Evolutionary conservation across 2,797 vertebrate genomes (phyloP).

Genomic region (Diglossa cyanea): DNA sequence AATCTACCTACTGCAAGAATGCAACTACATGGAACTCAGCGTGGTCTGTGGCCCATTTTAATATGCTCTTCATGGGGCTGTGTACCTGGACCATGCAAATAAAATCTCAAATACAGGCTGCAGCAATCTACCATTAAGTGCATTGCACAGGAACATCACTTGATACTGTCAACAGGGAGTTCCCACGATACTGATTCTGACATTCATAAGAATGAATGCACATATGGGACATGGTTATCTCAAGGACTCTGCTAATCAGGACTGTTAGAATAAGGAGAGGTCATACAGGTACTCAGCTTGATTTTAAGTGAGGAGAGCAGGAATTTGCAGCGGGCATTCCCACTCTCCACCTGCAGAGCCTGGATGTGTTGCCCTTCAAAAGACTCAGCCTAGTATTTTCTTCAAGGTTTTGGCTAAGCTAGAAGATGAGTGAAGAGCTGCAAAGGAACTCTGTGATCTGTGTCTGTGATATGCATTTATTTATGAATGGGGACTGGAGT

Average conservation of each 20-base stretch:
- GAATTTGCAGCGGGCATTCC: background rate
- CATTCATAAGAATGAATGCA: background rate
- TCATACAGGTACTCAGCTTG: background rate
- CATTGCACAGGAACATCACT: background rate
- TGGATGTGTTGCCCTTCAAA: background rate
- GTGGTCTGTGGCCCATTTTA: background rate
- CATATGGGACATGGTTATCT: background rate
- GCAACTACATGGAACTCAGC: background rate
- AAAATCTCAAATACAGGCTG: background rate
- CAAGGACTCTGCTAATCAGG: background rate
- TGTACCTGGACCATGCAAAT: background rate
- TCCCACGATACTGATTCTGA: background rate
- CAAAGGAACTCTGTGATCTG: background rate
- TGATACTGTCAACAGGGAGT: background rate
- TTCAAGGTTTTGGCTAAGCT: background rate
- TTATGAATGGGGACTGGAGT: slow-evolving; percentile 7
- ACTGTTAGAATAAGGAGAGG: background rate
- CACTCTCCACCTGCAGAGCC: background rate
- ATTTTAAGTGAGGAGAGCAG: background rate
- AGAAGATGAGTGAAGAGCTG: background rate
- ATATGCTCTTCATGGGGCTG: background rate
- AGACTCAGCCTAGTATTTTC: background rate
- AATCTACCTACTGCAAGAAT: background rate
- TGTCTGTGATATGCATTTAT: slow-evolving; percentile 10
- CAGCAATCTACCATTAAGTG: background rate